These are phyloP conservation scores for Arenaria interpres DNA, from an alignment of 2,113 vertebrate genomes.

Conservation along the genomic window DNA sequence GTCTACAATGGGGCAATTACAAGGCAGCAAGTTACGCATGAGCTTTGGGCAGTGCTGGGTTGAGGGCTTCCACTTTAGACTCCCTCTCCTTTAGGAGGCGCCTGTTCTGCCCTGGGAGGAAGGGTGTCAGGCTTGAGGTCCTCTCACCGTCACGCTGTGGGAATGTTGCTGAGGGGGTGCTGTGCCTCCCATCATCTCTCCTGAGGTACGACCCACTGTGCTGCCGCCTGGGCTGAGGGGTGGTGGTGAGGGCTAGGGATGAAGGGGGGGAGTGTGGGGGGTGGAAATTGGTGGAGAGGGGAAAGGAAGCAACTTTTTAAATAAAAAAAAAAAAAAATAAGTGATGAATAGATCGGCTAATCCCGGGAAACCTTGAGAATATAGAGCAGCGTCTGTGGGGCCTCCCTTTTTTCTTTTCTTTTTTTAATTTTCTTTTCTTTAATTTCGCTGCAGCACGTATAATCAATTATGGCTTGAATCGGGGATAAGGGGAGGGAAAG, in stretches of 20 bases:
- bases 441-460: slow-evolving; percentile 90
- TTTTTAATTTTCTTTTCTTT: slow-evolving; percentile 81
- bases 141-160: neutral
- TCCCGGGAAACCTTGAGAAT: slow-evolving; percentile 74
- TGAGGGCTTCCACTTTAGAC: neutral
- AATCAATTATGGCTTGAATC: slow-evolving; percentile 97
- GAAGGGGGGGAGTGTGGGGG: neutral
- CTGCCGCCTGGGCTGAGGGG: neutral
- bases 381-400: slow-evolving; percentile 57
- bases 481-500: slow-evolving; percentile 82
- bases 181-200: neutral
- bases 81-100: neutral
- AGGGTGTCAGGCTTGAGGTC: neutral
- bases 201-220: neutral
- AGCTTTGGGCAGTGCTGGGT: neutral
- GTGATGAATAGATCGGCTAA: slow-evolving; percentile 78
- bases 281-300: neutral
- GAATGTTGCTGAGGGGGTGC: neutral
- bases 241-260: neutral
- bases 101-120: neutral
- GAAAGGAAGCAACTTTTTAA: slow-evolving; percentile 76
- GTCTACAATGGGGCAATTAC: neutral
- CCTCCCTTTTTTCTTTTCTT: slow-evolving; percentile 74
- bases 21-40: neutral
- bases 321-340: slow-evolving; percentile 74